Evolutionary conservation across 1,140 invertebrate genomes (phyloP).

Genomic region (Amyelois transitella): DNA sequence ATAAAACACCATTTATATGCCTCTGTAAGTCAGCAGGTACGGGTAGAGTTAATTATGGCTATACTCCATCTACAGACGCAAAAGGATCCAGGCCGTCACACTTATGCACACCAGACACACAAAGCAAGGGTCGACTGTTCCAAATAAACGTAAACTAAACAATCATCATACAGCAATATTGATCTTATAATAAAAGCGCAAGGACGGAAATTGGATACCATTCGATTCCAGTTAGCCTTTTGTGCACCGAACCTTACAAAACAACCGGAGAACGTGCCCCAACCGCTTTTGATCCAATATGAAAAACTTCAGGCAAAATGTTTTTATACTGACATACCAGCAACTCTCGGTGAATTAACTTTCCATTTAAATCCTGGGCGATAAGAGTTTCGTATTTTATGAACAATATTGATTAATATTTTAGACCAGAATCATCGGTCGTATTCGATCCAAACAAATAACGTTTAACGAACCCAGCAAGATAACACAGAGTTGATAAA

Average conservation of each 20-base stretch:
- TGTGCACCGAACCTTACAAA: constrained; percentile 32
- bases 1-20: constrained; percentile 31
- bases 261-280: constrained; percentile 66
- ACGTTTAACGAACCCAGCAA: background rate
- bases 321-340: no score
- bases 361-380: constrained; percentile 2
- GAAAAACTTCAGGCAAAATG: constrained; percentile 49
- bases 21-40: constrained; percentile 53
- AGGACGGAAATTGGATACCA: constrained; percentile 34
- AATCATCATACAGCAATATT: constrained; percentile 29
- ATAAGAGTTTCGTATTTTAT: background rate
- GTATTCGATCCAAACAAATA: constrained; percentile 12
- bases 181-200: constrained; percentile 33
- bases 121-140: constrained; percentile 43
- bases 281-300: constrained; percentile 65
- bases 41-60: constrained; percentile 58
- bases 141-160: constrained; percentile 35
- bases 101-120: constrained; percentile 63
- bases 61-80: constrained; percentile 54
- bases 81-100: constrained; percentile 69
- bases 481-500: constrained; percentile 42
- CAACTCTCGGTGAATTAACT: no score
- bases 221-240: constrained; percentile 30
- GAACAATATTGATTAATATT: no score
- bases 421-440: no score